These are phyloP conservation scores for Aegithalos caudatus DNA, from an alignment of 2,113 vertebrate species.

Conservation along the genomic window DNA sequence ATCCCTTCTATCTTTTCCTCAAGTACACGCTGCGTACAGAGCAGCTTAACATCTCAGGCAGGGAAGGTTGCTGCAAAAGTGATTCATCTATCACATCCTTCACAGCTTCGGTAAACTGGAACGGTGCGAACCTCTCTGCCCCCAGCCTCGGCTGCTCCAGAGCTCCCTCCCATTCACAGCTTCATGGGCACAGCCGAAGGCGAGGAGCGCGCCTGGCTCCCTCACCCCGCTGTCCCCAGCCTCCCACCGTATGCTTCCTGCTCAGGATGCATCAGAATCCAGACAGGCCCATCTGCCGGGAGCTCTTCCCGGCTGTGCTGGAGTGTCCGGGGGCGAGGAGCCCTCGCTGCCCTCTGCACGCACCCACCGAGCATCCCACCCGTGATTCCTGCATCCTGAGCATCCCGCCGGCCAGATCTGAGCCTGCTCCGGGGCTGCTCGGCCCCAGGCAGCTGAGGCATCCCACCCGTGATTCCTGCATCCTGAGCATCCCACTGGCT, in stretches of 20 bases:
- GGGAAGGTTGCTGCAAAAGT: conserved; percentile 36
- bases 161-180: conserved; percentile 24
- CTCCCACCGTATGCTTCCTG: neutral
- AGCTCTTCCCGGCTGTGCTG: neutral
- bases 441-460: no score
- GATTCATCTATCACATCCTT: conserved; percentile 59
- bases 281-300: neutral
- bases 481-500: neutral
- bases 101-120: conserved; percentile 28
- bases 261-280: neutral
- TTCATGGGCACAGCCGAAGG: fast-evolving
- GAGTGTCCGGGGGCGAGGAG: neutral
- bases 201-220: neutral
- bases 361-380: fast-evolving
- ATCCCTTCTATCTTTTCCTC: conserved; percentile 59
- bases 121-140: neutral
- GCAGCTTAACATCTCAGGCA: neutral
- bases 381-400: neutral
- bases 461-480: no score
- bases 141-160: neutral
- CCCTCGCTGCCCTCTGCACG: neutral
- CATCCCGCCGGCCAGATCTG: neutral
- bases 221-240: neutral
- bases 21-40: neutral
- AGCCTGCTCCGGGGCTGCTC: no score